phyloP scores from a whole-genome alignment of 2,888 invertebrate genomes.

The Philonicus albiceps region DNA sequence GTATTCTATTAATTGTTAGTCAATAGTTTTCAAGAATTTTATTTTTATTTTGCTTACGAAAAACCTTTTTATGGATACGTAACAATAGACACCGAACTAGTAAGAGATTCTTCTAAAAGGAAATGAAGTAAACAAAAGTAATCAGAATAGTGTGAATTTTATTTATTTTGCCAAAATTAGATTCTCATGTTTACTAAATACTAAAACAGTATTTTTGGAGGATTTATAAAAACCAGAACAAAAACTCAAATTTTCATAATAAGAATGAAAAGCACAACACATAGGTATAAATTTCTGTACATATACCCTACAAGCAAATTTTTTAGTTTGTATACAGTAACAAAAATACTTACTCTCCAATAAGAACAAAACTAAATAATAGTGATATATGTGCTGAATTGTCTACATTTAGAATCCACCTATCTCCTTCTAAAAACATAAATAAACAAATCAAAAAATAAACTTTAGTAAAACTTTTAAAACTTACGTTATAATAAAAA shows the following conservation, averaged over 20 bases:
- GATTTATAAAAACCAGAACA: not conserved
- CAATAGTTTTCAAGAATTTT: not conserved
- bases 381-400: not conserved
- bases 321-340: not conserved
- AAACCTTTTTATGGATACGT: too few species aligned
- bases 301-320: not conserved
- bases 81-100: not conserved
- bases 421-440: not conserved
- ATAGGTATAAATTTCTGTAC: not conserved
- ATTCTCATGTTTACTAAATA: too few species aligned
- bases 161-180: too few species aligned
- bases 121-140: too few species aligned
- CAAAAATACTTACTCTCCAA: not conserved
- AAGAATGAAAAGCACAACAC: not conserved
- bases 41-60: not conserved
- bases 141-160: too few species aligned
- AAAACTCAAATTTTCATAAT: not conserved
- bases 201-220: not conserved
- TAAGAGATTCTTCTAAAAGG: too few species aligned
- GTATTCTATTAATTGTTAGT: not conserved
- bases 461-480: not conserved
- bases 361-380: not conserved
- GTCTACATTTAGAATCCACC: not conserved
- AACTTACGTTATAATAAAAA: not conserved
- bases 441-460: not conserved